Evolutionary conservation across 2,797 vertebrate genomes (phyloP).

Genomic region (Dendrocincla tyrannina): DNA sequence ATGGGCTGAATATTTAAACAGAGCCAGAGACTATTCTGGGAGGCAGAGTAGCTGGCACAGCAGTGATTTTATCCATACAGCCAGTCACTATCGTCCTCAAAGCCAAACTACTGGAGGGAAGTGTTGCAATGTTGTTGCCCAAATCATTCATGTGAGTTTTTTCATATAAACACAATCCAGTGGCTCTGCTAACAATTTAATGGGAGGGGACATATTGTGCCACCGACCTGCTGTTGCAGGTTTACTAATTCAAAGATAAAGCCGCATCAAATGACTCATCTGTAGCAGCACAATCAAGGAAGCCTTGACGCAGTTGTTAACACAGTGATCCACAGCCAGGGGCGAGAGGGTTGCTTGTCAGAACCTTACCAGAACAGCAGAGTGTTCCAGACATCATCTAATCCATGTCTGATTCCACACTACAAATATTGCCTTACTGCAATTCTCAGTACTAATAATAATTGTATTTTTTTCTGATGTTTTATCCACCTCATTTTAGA

Average conservation of each 20-base stretch:
- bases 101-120: neutral
- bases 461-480: neutral
- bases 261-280: neutral
- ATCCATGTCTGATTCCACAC: neutral
- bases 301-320: conserved; percentile 1
- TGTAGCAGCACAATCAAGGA: neutral
- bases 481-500: conserved; percentile 38
- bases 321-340: conserved; percentile 10
- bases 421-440: neutral
- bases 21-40: neutral
- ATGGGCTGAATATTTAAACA: neutral
- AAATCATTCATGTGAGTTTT: neutral
- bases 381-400: neutral
- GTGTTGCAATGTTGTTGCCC: neutral
- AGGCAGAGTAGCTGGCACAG: neutral
- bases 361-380: neutral
- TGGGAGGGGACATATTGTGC: neutral
- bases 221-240: neutral
- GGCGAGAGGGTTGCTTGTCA: conserved; percentile 1
- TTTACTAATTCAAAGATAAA: conserved; percentile 19
- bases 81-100: neutral
- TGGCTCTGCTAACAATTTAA: neutral
- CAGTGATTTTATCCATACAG: neutral
- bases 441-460: neutral
- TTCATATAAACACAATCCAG: neutral